Evolutionary conservation across 2,113 vertebrate species (phyloP).

Genomic region (Grammomys surdaster): DNA sequence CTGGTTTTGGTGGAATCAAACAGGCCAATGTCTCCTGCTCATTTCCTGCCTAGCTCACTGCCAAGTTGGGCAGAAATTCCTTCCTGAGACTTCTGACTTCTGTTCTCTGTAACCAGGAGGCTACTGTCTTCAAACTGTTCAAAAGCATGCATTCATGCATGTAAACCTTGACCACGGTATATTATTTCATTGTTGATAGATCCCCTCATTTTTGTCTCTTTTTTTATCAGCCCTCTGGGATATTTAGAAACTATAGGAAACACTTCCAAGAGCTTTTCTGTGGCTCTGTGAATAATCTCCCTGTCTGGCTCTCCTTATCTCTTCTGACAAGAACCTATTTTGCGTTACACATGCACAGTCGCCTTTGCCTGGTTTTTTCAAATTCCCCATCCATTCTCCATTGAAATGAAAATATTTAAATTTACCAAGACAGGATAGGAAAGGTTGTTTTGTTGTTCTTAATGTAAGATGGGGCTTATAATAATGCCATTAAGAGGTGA

Average conservation of each 20-base stretch:
- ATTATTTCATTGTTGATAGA: background rate
- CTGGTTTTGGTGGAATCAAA: background rate
- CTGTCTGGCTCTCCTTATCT: background rate
- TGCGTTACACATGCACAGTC: background rate
- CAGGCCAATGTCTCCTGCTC: too few species aligned
- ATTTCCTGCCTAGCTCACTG: background rate
- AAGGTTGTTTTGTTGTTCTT: background rate
- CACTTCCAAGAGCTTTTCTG: slow-evolving; percentile 8
- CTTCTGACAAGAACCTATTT: background rate
- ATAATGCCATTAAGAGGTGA: background rate
- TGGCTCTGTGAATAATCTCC: background rate
- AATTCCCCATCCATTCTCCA: background rate
- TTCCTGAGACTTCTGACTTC: background rate
- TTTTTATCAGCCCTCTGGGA: background rate
- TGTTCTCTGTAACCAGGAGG: background rate
- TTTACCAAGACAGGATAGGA: background rate
- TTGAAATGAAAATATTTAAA: background rate
- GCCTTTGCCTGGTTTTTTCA: background rate
- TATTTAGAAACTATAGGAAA: slow-evolving; percentile 29
- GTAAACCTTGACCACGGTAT: background rate
- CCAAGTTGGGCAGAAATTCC: background rate
- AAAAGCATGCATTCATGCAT: background rate
- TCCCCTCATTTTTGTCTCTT: background rate
- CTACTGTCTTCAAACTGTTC: background rate
- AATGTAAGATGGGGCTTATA: background rate